phyloP scores from a whole-genome alignment of 1,140 invertebrate genomes.

The Mylabris phalerata region DNA sequence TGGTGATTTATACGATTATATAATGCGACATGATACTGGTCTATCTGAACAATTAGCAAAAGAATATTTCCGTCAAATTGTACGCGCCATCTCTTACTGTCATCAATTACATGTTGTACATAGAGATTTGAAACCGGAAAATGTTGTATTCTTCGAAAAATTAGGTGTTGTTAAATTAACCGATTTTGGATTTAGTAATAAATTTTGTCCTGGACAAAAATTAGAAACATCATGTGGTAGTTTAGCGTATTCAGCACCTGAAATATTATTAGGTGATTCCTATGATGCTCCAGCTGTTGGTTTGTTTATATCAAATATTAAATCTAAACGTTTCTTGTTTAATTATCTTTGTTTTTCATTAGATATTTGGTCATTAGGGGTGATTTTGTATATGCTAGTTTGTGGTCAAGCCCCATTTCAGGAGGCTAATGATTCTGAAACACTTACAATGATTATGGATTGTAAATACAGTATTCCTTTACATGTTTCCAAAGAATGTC shows the following conservation, averaged over 20 bases:
- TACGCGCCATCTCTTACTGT: constrained; percentile 96
- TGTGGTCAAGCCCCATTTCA: constrained; percentile 96
- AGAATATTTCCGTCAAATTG: constrained; percentile 93
- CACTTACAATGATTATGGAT: constrained; percentile 99
- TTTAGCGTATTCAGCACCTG: constrained; percentile 97
- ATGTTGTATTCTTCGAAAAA: constrained; percentile 98
- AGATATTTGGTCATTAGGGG: constrained; percentile 83
- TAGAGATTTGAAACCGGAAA: constrained; percentile 97
- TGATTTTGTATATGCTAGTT: constrained; percentile 97
- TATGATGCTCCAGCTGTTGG: constrained; percentile 91
- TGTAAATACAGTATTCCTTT: constrained; percentile 93
- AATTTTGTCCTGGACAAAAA: constrained; percentile 95
- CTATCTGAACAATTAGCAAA: constrained; percentile 73
- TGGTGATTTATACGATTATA: constrained; percentile 98
- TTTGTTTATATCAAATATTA: constrained; percentile 44
- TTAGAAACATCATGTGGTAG: constrained; percentile 99
- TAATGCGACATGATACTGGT: constrained; percentile 89
- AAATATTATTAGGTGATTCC: constrained; percentile 94
- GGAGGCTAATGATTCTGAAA: constrained; percentile 98
- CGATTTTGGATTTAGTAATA: constrained; percentile 98
- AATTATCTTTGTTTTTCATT: not conserved
- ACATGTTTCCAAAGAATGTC: constrained; percentile 82
- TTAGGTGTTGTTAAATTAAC: constrained; percentile 96
- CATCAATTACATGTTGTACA: constrained; percentile 91
- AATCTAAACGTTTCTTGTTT: not conserved